Conservation (phyloP, 2,888 invertebrate genomes). For the Tenthredo notha region DNA sequence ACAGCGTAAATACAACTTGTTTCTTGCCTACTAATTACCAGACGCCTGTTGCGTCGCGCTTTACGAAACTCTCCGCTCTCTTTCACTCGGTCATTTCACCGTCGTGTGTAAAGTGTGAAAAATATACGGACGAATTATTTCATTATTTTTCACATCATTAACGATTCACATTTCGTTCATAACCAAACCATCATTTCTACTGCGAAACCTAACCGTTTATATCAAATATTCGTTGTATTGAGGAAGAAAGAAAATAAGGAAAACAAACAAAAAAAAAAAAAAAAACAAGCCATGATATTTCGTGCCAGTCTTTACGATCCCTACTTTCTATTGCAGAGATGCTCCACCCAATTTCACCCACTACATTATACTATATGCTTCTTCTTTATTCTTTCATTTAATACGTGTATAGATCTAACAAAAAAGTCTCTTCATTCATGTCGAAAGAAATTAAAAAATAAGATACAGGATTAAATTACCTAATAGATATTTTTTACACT, state of each 20-base stretch:
- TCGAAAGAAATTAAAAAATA: neutral
- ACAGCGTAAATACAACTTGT: constrained; percentile 43
- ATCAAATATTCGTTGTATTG: neutral
- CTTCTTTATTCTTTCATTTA: neutral
- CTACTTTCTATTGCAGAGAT: constrained; percentile 16
- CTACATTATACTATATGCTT: neutral
- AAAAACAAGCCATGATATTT: neutral
- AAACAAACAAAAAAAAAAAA: neutral
- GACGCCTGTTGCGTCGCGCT: constrained; percentile 41
- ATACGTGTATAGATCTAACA: neutral
- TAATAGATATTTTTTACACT: neutral
- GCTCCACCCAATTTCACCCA: constrained; percentile 40
- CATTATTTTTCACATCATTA: neutral
- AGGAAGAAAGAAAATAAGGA: neutral
- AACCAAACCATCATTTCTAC: constrained; percentile 44
- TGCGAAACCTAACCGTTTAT: neutral
- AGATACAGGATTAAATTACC: neutral
- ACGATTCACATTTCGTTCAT: neutral
- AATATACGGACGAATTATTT: neutral
- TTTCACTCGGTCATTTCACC: neutral
- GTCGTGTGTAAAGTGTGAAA: neutral
- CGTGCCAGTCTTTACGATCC: neutral
- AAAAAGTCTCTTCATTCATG: neutral
- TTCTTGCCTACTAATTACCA: constrained; percentile 23
- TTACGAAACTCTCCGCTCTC: neutral